Conservation (phyloP, 2,888 invertebrate genomes). For the Stramonita haemastoma region DNA sequence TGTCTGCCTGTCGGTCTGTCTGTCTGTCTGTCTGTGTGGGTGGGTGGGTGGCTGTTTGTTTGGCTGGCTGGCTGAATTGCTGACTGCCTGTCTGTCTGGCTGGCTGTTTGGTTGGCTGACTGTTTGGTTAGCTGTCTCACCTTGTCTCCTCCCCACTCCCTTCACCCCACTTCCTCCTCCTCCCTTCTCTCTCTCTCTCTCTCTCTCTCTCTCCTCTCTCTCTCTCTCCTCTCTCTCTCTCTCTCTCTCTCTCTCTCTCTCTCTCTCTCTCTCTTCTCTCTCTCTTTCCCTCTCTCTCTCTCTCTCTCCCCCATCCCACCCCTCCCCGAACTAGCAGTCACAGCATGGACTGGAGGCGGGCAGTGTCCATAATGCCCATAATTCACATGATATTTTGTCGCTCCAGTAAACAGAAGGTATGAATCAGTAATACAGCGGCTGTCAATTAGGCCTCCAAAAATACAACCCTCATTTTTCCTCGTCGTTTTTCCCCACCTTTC, state of each 20-base stretch:
- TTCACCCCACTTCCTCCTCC: neutral
- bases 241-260: neutral
- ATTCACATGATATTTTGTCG: no score
- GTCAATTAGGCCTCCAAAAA: no score
- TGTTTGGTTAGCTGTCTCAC: neutral
- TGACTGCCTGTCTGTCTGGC: neutral
- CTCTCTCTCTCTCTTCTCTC: neutral
- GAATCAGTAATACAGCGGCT: no score
- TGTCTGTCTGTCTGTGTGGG: neutral
- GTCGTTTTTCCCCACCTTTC: neutral
- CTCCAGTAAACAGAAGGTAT: no score
- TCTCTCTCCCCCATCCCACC: neutral
- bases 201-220: neutral
- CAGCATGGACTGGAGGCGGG: no score
- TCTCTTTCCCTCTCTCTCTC: neutral
- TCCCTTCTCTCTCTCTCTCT: neutral
- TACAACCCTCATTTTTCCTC: no score
- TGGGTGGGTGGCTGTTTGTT: neutral
- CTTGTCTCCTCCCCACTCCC: neutral
- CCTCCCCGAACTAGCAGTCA: neutral
- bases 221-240: neutral
- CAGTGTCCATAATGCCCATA: no score
- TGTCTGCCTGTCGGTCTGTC: slow-evolving; percentile 9
- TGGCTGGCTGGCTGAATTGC: neutral
- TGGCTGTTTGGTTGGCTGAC: neutral